A percentile compares a stretch with the other conserved stretches of the same genome.
Evolutionary conservation across 2,888 invertebrate genomes (phyloP).

Genomic region (Lasioglossum zephyrum): DNA sequence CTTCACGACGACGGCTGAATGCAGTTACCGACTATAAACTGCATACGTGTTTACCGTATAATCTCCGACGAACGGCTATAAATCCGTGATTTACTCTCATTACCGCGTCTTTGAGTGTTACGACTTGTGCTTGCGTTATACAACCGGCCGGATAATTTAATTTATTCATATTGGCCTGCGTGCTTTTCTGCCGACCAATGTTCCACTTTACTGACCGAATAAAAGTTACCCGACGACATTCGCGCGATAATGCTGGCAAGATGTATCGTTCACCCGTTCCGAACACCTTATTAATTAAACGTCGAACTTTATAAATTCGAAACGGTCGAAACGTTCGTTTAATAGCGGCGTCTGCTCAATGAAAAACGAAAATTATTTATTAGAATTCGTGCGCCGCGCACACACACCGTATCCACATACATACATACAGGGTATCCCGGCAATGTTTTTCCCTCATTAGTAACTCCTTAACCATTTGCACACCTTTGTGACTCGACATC

Average conservation of each 20-base stretch:
- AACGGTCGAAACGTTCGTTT: not conserved
- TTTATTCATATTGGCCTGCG: constrained; percentile 68
- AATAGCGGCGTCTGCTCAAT: not conserved
- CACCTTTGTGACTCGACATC: no score
- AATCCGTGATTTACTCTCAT: constrained; percentile 74
- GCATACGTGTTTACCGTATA: constrained; percentile 72
- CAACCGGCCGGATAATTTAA: constrained; percentile 68
- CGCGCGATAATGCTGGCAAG: constrained; percentile 53
- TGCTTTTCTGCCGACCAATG: constrained; percentile 54
- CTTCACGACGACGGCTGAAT: constrained; percentile 48
- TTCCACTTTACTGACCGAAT: constrained; percentile 65
- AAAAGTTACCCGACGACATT: constrained; percentile 46
- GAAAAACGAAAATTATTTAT: not conserved
- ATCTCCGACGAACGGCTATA: constrained; percentile 70
- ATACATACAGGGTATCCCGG: not conserved
- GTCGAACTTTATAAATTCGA: constrained; percentile 44
- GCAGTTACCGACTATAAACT: constrained; percentile 70
- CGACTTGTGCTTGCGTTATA: constrained; percentile 64
- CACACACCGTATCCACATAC: not conserved
- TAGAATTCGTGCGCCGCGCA: not conserved
- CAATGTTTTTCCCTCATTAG: no score
- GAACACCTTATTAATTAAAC: constrained; percentile 55
- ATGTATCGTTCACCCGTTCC: constrained; percentile 42
- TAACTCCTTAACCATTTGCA: no score
- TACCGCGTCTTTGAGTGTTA: constrained; percentile 69